These are phyloP conservation scores for Dinomys branickii DNA, from an alignment of 2,113 vertebrate genomes.

Conservation along the genomic window DNA sequence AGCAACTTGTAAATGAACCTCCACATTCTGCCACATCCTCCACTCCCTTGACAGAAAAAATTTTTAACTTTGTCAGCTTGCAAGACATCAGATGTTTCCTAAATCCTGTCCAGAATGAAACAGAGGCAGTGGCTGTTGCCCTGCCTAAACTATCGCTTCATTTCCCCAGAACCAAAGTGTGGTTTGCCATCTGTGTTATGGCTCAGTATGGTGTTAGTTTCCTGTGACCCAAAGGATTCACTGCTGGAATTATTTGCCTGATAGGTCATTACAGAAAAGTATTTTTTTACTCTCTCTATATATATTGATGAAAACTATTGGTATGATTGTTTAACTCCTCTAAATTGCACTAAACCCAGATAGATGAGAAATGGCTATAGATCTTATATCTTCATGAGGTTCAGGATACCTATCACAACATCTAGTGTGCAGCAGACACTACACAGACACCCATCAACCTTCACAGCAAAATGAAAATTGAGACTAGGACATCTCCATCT, in stretches of 20 bases:
- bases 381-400: not conserved
- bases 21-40: not conserved
- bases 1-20: not conserved
- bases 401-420: fast-evolving
- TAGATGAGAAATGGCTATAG: not conserved
- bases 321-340: not conserved
- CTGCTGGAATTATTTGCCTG: not conserved
- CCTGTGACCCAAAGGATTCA: not conserved
- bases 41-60: not conserved
- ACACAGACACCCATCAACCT: not conserved
- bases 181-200: not conserved
- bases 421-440: not conserved
- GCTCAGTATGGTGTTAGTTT: not conserved
- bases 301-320: not conserved
- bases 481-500: not conserved
- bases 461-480: not conserved
- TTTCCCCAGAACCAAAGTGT: not conserved
- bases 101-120: not conserved
- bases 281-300: not conserved
- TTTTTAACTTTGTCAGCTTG: not conserved
- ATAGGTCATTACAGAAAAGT: not conserved
- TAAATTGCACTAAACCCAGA: not conserved
- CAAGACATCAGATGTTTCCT: not conserved
- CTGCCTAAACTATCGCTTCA: not conserved
- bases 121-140: not conserved